These are phyloP conservation scores for Drosophila arizonae DNA, from an alignment of 1,140 invertebrate species.

Conservation along the genomic window DNA sequence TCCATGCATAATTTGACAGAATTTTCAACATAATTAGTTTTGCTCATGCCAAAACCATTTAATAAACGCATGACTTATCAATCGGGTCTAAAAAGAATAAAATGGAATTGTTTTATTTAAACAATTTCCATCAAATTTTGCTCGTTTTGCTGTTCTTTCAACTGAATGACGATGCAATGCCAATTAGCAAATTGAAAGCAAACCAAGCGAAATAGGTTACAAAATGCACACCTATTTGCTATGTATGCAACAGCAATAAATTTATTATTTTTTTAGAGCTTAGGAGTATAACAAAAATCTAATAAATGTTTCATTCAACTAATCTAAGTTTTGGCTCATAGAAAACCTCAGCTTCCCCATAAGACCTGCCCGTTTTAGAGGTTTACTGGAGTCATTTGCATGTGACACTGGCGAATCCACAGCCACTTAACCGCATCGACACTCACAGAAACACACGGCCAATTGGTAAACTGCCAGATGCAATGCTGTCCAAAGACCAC, in stretches of 20 bases:
- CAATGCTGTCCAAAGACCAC: conserved; percentile 8
- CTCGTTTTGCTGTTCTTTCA: no score
- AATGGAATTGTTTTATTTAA: neutral
- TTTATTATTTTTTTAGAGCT: no score
- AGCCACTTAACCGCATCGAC: neutral
- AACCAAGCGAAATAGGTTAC: conserved; percentile 4
- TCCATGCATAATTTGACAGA: no score
- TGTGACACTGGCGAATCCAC: conserved; percentile 11
- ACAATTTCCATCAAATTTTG: neutral
- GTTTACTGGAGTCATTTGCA: conserved; percentile 4
- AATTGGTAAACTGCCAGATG: neutral
- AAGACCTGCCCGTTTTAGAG: no score
- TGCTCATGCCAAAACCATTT: neutral
- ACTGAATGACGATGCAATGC: neutral
- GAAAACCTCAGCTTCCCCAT: no score
- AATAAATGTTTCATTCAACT: no score
- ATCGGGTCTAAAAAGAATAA: neutral
- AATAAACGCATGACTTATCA: neutral
- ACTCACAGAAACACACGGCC: neutral
- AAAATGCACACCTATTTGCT: neutral
- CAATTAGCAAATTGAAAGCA: neutral
- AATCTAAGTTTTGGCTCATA: no score
- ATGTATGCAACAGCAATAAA: no score
- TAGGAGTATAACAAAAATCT: no score
- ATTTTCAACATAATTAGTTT: neutral